phyloP scores from a whole-genome alignment of 2,888 invertebrate genomes.

The Andrena hattorfiana region DNA sequence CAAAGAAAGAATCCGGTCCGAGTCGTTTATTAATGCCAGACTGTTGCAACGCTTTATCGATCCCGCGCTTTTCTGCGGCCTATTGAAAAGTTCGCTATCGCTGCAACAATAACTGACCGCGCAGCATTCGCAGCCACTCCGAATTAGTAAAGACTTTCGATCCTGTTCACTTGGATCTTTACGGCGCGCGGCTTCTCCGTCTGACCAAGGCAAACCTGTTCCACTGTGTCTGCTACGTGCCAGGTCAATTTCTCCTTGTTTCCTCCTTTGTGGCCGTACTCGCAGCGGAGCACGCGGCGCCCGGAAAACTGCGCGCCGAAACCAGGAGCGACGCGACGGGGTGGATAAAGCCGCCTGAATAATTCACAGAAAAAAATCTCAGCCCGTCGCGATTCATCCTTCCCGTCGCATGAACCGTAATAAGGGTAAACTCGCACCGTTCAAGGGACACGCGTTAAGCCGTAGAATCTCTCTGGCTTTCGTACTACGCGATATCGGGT shows the following conservation, averaged over 20 bases:
- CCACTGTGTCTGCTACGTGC: background rate
- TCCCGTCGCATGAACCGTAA: background rate
- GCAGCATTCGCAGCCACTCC: background rate
- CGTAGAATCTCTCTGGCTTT: constrained; percentile 15
- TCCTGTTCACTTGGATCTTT: background rate
- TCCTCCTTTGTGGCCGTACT: background rate
- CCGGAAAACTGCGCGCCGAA: background rate
- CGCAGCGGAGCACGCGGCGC: background rate
- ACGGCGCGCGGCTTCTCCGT: background rate
- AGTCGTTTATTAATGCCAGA: constrained; percentile 40
- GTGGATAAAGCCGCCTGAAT: constrained; percentile 8
- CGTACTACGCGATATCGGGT: constrained; percentile 9
- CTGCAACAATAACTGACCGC: background rate
- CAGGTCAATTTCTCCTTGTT: constrained; percentile 24
- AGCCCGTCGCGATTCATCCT: background rate
- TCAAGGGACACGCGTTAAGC: constrained; percentile 27
- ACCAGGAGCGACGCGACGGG: background rate
- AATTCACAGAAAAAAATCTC: constrained; percentile 10
- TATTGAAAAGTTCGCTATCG: background rate
- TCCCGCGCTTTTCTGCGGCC: background rate
- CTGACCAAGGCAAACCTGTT: constrained; percentile 35
- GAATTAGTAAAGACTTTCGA: background rate
- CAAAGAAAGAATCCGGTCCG: constrained; percentile 26
- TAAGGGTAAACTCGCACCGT: constrained; percentile 9
- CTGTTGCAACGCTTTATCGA: constrained; percentile 18